Evolutionary conservation across 2,113 vertebrate genomes (phyloP), one percentile per base, ranked within the genome.

Genomic region (Cyprinus carpio): DNA sequence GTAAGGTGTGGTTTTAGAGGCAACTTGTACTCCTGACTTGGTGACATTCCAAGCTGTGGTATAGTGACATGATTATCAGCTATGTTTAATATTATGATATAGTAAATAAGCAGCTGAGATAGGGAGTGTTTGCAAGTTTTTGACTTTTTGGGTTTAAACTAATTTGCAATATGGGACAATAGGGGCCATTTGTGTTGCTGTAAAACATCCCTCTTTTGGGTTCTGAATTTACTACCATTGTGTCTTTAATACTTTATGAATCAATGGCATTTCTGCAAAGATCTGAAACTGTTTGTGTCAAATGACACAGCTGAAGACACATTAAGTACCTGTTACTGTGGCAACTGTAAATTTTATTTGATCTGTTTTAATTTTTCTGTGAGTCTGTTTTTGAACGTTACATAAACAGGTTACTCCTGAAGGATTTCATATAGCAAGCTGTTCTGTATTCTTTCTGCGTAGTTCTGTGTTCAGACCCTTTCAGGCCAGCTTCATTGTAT

Each of bases 241-340:
- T 58, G 46, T 80, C n/a, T 27, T 58, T 72, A 65, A 75, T 3
- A 20, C 34, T 58, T 62, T 54, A 82, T 60, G 31, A 64, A 82
- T 37, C 18, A 4, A 10, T 0, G 7, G 6, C 56, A 37, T 84
- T 87, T 84, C 79, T 64, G 46, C 29, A 69, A 81, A 81, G 86
- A 67, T 56, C 7, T 65, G 31, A 65, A 83, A 65, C 78, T 34
- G 23, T 58, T 81, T 77, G 74, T 81, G 71, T 79, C 25, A 60
- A 27, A 46, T 75, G 79, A 67, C 75, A 76, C 65, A 67, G 49
- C 76, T 75, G 25, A 75, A 65, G 40, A 51, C 31, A 75, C 46
- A 81, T 85, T 87, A 69, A 31, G 75, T 37, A 54, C 60, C 20
- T 37, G 87, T 89, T 85, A 37, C 84, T 37, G n/a, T 87, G 76